Percentiles rank a stretch among this genome's conserved stretches.
Conservation (phyloP, 2,797 vertebrate genomes). For the Muscicapa striata region DNA sequence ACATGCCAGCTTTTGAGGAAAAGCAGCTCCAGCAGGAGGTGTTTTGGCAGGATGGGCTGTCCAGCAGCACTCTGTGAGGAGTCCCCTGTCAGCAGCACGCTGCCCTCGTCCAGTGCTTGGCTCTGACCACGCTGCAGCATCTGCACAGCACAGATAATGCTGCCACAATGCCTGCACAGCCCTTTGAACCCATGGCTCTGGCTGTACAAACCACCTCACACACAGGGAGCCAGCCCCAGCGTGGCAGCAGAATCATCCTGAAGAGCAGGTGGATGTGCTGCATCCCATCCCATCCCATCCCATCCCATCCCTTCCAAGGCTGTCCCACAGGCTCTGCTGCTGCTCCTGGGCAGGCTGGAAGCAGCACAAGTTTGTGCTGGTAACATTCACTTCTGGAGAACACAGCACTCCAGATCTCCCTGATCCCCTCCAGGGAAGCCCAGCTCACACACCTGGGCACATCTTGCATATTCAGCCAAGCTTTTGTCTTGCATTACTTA, state of each 20-base stretch:
- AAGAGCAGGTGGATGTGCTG: neutral
- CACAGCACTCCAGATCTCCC: neutral
- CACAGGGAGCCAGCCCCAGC: neutral
- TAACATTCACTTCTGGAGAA: neutral
- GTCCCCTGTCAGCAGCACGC: neutral
- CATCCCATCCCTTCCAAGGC: neutral
- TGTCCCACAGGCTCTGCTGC: neutral
- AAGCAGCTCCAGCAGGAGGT: neutral
- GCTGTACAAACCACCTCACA: neutral
- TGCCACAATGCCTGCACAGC: neutral
- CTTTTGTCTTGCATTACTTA: neutral
- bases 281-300: neutral
- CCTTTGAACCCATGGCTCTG: fast-evolving
- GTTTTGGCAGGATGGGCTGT: neutral
- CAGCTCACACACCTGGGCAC: fast-evolving
- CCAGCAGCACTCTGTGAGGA: neutral
- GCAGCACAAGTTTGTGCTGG: neutral
- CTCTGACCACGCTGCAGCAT: neutral
- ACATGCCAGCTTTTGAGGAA: neutral
- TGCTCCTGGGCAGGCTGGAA: neutral
- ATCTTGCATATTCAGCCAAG: neutral
- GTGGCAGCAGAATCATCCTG: neutral
- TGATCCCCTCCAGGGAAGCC: neutral
- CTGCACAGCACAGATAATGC: neutral
- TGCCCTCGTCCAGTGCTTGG: neutral